A percentile compares a stretch with the other conserved stretches of the same genome.
Conservation (phyloP, 2,113 vertebrate genomes). For the Stercorarius parasiticus region DNA sequence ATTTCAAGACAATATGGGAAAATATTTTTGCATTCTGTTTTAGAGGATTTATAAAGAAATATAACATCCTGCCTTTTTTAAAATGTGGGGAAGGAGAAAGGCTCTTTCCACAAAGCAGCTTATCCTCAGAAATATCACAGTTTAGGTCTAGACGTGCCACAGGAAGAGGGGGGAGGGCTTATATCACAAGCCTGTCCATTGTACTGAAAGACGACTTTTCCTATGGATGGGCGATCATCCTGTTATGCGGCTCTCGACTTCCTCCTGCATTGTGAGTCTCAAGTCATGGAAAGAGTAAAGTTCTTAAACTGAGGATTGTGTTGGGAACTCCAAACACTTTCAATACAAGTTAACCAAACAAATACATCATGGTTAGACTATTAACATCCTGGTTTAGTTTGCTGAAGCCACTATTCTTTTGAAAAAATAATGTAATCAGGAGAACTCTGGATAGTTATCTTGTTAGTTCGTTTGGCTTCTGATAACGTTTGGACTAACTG, state of each 20-base stretch:
- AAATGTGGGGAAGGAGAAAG: slow-evolving; percentile 26
- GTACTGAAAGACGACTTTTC: slow-evolving; percentile 4
- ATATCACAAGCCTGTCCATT: slow-evolving; percentile 9
- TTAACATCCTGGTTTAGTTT: slow-evolving; percentile 55
- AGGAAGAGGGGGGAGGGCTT: slow-evolving; percentile 44
- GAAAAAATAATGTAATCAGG: slow-evolving; percentile 49
- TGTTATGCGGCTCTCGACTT: slow-evolving; percentile 32
- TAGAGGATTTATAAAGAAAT: slow-evolving; percentile 34
- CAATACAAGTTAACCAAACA: slow-evolving; percentile 59
- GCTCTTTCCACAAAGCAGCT: slow-evolving; percentile 31
- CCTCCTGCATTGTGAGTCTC: slow-evolving; percentile 40
- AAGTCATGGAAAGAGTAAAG: slow-evolving; percentile 55
- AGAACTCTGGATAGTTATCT: slow-evolving; percentile 35
- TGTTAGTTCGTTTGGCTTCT: slow-evolving; percentile 10
- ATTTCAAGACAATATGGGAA: slow-evolving; percentile 36
- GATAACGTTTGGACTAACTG: not conserved
- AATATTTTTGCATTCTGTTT: slow-evolving; percentile 42
- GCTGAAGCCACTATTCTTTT: slow-evolving; percentile 48
- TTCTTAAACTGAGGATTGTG: slow-evolving; percentile 46
- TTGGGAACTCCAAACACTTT: slow-evolving; percentile 47
- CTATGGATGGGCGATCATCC: slow-evolving; percentile 33
- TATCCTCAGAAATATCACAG: slow-evolving; percentile 43
- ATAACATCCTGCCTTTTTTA: slow-evolving; percentile 57
- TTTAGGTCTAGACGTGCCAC: not conserved
- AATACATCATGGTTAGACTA: slow-evolving; percentile 51